phyloP scores from a whole-genome alignment of 2,797 vertebrate species.

The Sebastes aleutianus region DNA sequence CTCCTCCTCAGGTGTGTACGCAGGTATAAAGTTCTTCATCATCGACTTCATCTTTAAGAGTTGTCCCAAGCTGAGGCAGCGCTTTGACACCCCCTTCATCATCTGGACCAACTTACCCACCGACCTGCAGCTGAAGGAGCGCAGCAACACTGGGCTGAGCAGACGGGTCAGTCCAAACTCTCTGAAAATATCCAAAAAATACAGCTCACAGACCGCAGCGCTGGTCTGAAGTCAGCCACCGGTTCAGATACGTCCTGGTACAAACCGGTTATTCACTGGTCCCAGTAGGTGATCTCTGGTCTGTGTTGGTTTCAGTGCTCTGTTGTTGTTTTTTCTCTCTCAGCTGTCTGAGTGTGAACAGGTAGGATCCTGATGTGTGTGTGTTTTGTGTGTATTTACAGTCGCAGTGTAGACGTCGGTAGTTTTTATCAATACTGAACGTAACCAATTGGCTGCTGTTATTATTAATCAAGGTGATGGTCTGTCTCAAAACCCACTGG shows the following conservation, averaged over 20 bases:
- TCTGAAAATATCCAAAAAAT: background rate
- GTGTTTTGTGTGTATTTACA: constrained; percentile 42
- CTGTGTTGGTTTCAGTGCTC: constrained; percentile 30
- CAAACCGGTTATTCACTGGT: background rate
- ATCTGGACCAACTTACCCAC: constrained; percentile 93
- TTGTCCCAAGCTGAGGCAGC: constrained; percentile 91
- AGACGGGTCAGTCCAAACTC: constrained; percentile 84
- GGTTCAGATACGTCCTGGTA: background rate
- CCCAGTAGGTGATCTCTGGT: background rate
- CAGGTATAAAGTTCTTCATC: constrained; percentile 97
- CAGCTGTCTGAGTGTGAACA: constrained; percentile 92
- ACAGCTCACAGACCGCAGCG: background rate
- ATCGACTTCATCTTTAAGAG: constrained; percentile 96
- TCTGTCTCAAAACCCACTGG: background rate
- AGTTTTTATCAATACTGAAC: background rate
- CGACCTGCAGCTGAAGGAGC: constrained; percentile 96
- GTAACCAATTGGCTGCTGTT: background rate
- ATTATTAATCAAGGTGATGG: background rate
- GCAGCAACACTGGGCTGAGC: constrained; percentile 78
- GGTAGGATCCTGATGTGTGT: constrained; percentile 80
- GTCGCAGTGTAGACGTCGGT: constrained; percentile 9
- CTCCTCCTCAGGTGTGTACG: constrained; percentile 85
- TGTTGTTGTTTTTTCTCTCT: constrained; percentile 77
- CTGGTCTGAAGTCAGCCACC: background rate
- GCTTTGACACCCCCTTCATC: constrained; percentile 93